These are phyloP conservation scores for Gymnothorax javanicus DNA, from an alignment of 2,797 vertebrate species.

Conservation along the genomic window DNA sequence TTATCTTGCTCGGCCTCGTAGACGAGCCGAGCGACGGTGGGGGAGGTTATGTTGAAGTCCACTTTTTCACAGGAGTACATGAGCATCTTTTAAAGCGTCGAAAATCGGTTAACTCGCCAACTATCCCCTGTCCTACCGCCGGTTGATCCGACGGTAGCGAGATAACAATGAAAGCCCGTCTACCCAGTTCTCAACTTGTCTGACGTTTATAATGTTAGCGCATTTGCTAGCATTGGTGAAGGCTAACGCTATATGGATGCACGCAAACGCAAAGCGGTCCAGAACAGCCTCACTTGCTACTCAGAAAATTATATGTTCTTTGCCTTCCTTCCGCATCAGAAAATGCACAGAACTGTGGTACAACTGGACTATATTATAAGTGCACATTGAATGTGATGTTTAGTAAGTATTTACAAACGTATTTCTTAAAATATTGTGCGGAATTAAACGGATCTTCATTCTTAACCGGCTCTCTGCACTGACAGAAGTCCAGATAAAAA, in stretches of 20 bases:
- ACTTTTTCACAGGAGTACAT: constrained; percentile 79
- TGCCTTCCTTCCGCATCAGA: background rate
- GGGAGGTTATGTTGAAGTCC: constrained; percentile 71
- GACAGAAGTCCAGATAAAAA: background rate
- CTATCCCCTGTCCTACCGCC: background rate
- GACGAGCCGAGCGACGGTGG: constrained; percentile 70
- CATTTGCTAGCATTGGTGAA: background rate
- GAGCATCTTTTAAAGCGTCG: constrained; percentile 61
- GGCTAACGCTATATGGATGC: background rate
- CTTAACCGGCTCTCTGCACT: constrained; percentile 9
- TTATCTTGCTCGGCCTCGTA: constrained; percentile 73
- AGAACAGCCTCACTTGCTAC: background rate
- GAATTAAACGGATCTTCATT: constrained; percentile 6
- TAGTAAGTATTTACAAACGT: background rate
- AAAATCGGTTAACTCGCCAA: background rate
- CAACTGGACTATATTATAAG: background rate
- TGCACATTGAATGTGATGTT: background rate
- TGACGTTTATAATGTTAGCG: background rate
- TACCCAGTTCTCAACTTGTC: background rate
- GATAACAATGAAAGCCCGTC: background rate
- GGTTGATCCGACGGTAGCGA: background rate
- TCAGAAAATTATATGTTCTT: background rate
- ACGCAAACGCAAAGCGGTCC: background rate
- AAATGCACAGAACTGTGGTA: background rate
- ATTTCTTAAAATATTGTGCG: background rate